A percentile compares a stretch with the other conserved stretches of the same genome.
Evolutionary conservation across 2,113 vertebrate genomes (phyloP).

Genomic region (Gallinago jamesoni): DNA sequence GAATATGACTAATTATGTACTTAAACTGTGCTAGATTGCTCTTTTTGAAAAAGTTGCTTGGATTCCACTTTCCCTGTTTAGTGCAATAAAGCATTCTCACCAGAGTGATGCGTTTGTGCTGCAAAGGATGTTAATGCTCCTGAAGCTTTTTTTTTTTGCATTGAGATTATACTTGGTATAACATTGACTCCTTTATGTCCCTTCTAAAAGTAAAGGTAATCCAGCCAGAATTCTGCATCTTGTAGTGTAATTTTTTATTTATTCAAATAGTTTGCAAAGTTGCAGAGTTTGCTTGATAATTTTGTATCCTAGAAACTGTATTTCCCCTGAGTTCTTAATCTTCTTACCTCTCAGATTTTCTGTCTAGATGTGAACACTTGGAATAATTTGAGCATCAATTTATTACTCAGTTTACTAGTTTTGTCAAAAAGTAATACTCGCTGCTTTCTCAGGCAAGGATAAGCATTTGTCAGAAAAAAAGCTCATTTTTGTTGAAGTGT

Average conservation of each 20-base stretch:
- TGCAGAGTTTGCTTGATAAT: neutral
- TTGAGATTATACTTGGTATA: neutral
- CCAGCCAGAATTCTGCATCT: neutral
- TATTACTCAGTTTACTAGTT: neutral
- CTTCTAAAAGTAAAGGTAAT: neutral
- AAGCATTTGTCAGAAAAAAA: neutral
- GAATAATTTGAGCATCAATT: neutral
- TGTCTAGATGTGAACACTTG: neutral
- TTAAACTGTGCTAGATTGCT: neutral
- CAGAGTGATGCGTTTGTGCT: neutral
- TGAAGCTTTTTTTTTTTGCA: neutral
- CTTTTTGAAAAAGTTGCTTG: neutral
- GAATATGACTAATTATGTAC: accelerated
- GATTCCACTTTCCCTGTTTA: neutral
- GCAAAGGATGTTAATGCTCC: neutral
- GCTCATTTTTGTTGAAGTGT: neutral
- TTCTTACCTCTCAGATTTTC: neutral
- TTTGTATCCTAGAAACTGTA: neutral
- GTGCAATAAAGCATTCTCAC: accelerated
- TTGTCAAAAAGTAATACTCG: neutral
- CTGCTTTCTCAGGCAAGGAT: neutral
- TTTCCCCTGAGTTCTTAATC: neutral
- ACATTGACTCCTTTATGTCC: neutral
- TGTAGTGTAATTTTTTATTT: neutral
- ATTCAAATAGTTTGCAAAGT: neutral